A percentile compares a stretch with the other conserved stretches of the same genome.
These are phyloP conservation scores for Apeira syringaria DNA, from an alignment of 2,888 invertebrate genomes.

Conservation along the genomic window DNA sequence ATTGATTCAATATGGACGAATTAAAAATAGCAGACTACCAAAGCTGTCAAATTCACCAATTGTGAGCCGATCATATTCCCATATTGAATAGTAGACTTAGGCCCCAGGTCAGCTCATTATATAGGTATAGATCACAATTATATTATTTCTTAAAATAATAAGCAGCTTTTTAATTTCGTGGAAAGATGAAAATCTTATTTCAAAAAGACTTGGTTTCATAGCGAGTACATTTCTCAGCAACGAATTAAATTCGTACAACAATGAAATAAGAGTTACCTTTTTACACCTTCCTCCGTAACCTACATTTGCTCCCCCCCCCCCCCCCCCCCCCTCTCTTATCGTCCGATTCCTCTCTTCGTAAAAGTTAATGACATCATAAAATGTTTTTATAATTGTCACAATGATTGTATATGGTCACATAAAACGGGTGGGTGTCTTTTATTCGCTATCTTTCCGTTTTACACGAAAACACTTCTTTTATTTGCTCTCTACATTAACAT, in stretches of 20 bases:
- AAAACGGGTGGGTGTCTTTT: constrained; percentile 26
- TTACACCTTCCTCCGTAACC: constrained; percentile 22
- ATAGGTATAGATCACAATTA: too few relatives aligned
- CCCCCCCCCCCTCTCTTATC: constrained; percentile 35
- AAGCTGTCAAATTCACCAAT: too few relatives aligned
- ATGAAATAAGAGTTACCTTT: constrained; percentile 19
- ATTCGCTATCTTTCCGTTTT: constrained; percentile 22
- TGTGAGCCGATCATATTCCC: too few relatives aligned
- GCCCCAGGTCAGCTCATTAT: too few relatives aligned
- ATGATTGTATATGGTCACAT: constrained; percentile 29
- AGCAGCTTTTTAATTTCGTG: too few relatives aligned
- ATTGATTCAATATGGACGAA: too few relatives aligned
- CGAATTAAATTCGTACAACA: constrained; percentile 11
- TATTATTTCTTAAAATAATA: too few relatives aligned
- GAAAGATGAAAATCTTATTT: background rate
- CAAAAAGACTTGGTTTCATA: too few relatives aligned
- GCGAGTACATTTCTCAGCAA: background rate
- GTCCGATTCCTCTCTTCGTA: constrained; percentile 32
- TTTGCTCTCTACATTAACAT: constrained; percentile 15
- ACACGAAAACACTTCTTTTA: constrained; percentile 6
- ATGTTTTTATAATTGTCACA: constrained; percentile 40
- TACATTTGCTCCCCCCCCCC: constrained; percentile 23
- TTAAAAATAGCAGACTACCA: too few relatives aligned
- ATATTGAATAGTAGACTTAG: too few relatives aligned
- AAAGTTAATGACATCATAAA: constrained; percentile 48